These are phyloP conservation scores for Lagria hirta DNA, from an alignment of 2,888 invertebrate species.

Conservation along the genomic window DNA sequence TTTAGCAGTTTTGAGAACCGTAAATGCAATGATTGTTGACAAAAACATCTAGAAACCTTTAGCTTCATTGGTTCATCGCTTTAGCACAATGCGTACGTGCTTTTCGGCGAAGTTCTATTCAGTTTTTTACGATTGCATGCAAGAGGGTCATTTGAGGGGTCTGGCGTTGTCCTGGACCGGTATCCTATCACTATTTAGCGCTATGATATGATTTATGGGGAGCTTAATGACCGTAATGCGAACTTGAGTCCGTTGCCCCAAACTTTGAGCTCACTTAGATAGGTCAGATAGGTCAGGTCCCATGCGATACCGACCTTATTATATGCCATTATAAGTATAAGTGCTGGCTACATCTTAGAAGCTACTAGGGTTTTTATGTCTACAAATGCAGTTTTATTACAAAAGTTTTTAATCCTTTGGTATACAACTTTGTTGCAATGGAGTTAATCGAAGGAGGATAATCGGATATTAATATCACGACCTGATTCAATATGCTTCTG, in stretches of 20 bases:
- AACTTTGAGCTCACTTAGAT: constrained; percentile 37
- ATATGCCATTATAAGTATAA: constrained; percentile 30
- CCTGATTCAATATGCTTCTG: no score
- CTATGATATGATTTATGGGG: constrained; percentile 38
- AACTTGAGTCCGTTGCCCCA: constrained; percentile 34
- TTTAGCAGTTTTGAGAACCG: no score
- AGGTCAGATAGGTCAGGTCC: constrained; percentile 35
- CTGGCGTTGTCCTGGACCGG: constrained; percentile 22
- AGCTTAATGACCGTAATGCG: constrained; percentile 40
- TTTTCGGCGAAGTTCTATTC: no score
- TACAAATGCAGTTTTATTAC: background rate
- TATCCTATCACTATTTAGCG: constrained; percentile 37
- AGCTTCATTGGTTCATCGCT: no score
- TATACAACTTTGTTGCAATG: no score
- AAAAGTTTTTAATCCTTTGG: no score
- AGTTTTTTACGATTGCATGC: no score
- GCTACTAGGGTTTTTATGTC: background rate
- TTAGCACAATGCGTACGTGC: no score
- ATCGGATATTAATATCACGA: no score
- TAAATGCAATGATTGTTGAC: no score
- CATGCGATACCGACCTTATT: constrained; percentile 32
- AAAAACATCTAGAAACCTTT: no score
- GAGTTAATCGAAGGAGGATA: no score
- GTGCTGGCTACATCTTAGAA: constrained; percentile 20
- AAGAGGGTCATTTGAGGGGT: constrained; percentile 24